A percentile compares a stretch with the other conserved stretches of the same genome.
phyloP scores from a whole-genome alignment of 2,797 vertebrate genomes.

The Muscicapa comitata region DNA sequence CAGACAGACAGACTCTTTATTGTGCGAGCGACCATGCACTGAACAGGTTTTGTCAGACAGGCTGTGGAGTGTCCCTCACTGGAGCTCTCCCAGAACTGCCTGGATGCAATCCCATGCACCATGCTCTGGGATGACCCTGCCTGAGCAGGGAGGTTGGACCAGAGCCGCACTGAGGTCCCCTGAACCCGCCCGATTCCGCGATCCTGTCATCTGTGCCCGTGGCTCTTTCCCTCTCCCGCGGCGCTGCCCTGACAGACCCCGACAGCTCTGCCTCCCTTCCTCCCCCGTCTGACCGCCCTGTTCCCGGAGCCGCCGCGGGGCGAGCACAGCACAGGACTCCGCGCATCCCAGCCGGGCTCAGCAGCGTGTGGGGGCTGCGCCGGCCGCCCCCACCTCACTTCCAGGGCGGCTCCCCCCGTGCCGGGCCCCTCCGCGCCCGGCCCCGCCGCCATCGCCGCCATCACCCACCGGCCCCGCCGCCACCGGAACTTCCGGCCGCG shows the following conservation, averaged over 20 bases:
- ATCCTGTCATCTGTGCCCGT: accelerated
- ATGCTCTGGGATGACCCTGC: neutral
- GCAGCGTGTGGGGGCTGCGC: neutral
- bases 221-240: neutral
- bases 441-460: neutral
- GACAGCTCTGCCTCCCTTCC: neutral
- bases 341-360: accelerated
- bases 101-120: neutral
- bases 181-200: neutral
- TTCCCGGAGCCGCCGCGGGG: neutral
- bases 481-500: neutral
- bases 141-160: neutral
- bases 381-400: conserved; percentile 34
- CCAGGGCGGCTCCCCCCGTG: neutral
- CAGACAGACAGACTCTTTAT: no score
- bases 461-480: neutral
- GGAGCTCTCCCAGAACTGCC: neutral
- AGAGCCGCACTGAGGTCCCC: neutral
- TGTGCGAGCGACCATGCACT: accelerated
- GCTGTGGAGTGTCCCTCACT: neutral
- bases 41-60: neutral
- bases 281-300: no score
- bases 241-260: neutral
- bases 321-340: neutral
- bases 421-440: neutral